Evolutionary conservation across 2,888 invertebrate genomes (phyloP), one percentile per base, ranked within the genome.

Genomic region (Epistrophella euchroma): DNA sequence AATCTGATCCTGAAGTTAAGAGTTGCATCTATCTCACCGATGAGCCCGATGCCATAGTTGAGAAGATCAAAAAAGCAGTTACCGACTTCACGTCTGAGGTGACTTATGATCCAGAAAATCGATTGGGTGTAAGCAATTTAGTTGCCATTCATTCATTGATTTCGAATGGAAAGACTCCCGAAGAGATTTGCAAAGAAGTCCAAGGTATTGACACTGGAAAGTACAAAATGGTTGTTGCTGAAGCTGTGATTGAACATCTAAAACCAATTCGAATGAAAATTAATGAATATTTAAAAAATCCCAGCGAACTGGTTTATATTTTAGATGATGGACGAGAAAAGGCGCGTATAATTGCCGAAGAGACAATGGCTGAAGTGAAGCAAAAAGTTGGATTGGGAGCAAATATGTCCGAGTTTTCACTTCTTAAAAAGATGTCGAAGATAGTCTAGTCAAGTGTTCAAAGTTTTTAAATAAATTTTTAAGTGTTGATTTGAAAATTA

Each of bases 111-210:
- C 96, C 96, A 1, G 94, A 94, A 72, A 91, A 92, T 7, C 94
- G 99, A 86, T 96, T 97, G 0, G 99, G 98, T 28, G 96, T 99
- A 17, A 94, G 98, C 64, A 99, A 99, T 93, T 94, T 99, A 75
- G 94, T 99, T 87, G 93, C 94, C 75, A 96, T 98, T 86, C 97
- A 98, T 93, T 95, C 97, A 64, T 93, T 96, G 76, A 93, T 97
- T 22, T 94, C 95, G 19, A 58, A 73, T 32, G 96, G 95, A 58
- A 93, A 94, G 91, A 91, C 94, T 68, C 93, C 95, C 3, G 95
- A 96, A 88, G 94, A 96, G 88, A 96, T 97, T 82, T 95, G 96
- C 88, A 93, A 93, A 87, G 95, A 97, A 91, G 94, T 93, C 19
- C 91, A 92, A 76, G 93, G 93, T 11, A 90, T 97, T 52, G 95